Percentiles rank a stretch among this genome's conserved stretches.
Conservation (phyloP, 2,113 vertebrate genomes). For the Chamaea fasciata region DNA sequence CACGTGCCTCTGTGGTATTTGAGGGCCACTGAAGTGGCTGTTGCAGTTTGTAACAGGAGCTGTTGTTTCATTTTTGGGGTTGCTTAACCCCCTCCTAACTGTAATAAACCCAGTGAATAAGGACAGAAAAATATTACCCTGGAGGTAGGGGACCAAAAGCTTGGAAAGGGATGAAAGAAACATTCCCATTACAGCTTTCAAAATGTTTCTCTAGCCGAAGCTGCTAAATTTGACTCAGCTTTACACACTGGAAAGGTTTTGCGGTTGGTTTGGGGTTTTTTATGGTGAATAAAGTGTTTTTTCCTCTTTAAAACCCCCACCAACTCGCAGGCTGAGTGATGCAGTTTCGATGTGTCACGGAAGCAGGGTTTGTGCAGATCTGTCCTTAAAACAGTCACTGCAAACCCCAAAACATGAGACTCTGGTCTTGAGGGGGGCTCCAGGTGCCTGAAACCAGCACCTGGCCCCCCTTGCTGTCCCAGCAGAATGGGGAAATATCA, state of each 20-base stretch:
- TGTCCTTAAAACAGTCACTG: neutral
- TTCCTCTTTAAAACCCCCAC: slow-evolving; percentile 35
- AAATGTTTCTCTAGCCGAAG: slow-evolving; percentile 8
- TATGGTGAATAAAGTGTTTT: neutral
- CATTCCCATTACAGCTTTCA: neutral
- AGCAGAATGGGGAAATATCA: accelerated
- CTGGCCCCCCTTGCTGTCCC: neutral
- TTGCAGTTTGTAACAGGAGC: neutral
- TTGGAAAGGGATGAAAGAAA: slow-evolving; percentile 3
- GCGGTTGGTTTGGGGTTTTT: neutral
- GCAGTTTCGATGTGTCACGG: slow-evolving; percentile 31
- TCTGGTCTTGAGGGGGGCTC: neutral
- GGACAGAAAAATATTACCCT: neutral
- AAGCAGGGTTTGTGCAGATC: neutral
- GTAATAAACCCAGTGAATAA: neutral
- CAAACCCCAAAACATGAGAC: neutral
- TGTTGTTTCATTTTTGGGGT: neutral
- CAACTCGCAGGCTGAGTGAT: neutral
- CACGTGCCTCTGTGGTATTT: neutral
- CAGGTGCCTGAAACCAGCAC: slow-evolving; percentile 50
- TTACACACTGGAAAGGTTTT: slow-evolving; percentile 9
- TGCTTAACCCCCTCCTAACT: neutral
- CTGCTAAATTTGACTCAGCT: slow-evolving; percentile 6
- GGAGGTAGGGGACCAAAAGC: neutral
- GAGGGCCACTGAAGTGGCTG: neutral